Conservation (phyloP, 2,888 invertebrate genomes). For the Pseudoips prasinana region DNA sequence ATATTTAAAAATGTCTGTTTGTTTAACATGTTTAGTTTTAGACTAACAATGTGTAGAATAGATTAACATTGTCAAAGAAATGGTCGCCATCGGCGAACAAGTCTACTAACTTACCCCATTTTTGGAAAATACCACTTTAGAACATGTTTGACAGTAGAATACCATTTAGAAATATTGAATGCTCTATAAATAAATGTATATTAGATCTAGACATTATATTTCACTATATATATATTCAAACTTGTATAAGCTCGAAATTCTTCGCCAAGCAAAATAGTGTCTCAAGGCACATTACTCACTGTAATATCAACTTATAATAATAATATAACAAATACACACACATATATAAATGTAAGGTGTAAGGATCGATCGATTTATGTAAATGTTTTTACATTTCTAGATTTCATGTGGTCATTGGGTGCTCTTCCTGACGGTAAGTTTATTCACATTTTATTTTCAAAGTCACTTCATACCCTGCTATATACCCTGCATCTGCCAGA, state of each 20-base stretch:
- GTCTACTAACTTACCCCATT: conserved; percentile 71
- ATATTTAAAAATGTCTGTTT: conserved; percentile 78
- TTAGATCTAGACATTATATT: conserved; percentile 48
- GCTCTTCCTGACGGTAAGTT: conserved; percentile 98
- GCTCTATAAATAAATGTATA: conserved; percentile 56
- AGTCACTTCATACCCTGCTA: conserved; percentile 55
- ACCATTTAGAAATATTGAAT: conserved; percentile 58
- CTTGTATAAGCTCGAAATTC: conserved; percentile 53
- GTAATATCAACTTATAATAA: conserved; percentile 42
- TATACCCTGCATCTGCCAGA: conserved; percentile 51
- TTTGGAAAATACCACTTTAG: conserved; percentile 52
- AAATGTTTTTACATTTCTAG: conserved; percentile 88
- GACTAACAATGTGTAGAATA: conserved; percentile 80
- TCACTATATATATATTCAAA: conserved; percentile 51
- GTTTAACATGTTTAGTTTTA: conserved; percentile 81
- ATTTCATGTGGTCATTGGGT: conserved; percentile 99
- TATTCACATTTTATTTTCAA: conserved; percentile 59
- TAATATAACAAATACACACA: conserved; percentile 46
- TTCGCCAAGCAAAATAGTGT: conserved; percentile 82
- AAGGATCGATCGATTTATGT: conserved; percentile 80
- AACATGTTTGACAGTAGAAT: conserved; percentile 59
- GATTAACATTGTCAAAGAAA: conserved; percentile 67
- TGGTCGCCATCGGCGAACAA: conserved; percentile 50
- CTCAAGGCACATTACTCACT: conserved; percentile 65
- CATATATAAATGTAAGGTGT: conserved; percentile 65